Evolutionary conservation across 2,113 vertebrate species (phyloP), one percentile per base, ranked within the genome.

Genomic region (Anoura caudifer): DNA sequence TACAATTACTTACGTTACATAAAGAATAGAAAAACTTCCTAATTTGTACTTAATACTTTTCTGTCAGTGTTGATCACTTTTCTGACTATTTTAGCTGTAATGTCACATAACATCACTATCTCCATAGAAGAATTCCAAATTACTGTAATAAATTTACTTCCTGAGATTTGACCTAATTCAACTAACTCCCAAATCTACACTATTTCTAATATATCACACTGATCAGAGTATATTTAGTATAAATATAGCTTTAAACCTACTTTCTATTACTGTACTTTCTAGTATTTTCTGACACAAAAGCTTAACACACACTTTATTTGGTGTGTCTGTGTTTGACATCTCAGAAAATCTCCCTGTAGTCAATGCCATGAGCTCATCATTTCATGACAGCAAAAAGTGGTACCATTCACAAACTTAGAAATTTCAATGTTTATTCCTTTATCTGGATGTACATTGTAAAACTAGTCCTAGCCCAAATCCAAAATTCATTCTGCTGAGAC

Each of bases 21-120:
- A 33, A 94, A 88, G 28, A 80, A n/a, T 38, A 94, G 93, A 91
- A 94, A 92, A 95, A 52, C n/a, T 92, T 92, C 63, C 28, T 75
- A 50, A 28, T 85, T 95, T 95, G 26, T 38, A 87, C 19, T 90
- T 72, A 95, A 77, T 11, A 65, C 20, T 69, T 93, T 82, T 56
- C 84, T 67, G 28, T 65, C 31, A 83, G 17, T 56, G 52, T 63
- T 94, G 82, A 79, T 56, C 36, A 85, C 3, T 76, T 65, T 59
- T 94, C 67, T 93, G 67, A 91, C 56, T 83, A 72, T 87, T 95
- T 76, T 72, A 7, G n/a, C 31, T 83, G 19, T 31, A 94, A 24
- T 12, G 76, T 84, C 31, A 91, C 10, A 94, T 36, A 82, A 92
- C 63, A 3, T 85, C 76, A 88, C 5, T 80, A 93, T 87, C 63